phyloP scores from a whole-genome alignment of 1,140 invertebrate species.

The Choristoneura fumiferana region DNA sequence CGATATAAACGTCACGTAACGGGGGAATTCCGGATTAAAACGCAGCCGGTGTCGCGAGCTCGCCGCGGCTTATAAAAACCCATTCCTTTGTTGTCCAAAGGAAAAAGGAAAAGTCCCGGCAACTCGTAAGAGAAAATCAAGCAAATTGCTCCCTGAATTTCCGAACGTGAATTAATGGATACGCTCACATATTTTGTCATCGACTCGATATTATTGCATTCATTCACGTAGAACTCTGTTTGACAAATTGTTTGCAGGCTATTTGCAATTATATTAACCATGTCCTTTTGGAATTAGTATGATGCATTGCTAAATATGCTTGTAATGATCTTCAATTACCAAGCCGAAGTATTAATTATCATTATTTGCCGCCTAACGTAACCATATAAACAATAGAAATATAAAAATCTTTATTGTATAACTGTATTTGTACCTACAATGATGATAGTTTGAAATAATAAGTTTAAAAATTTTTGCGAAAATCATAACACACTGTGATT shows the following conservation, averaged over 20 bases:
- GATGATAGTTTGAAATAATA: no score
- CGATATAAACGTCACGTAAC: slow-evolving; percentile 53
- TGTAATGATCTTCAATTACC: background rate
- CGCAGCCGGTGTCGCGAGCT: slow-evolving; percentile 30
- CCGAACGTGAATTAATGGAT: slow-evolving; percentile 39
- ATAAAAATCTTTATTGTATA: no score
- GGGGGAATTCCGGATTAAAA: slow-evolving; percentile 49
- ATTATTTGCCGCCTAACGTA: no score
- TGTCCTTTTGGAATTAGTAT: background rate
- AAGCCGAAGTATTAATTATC: no score
- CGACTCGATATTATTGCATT: background rate
- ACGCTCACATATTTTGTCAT: slow-evolving; percentile 25
- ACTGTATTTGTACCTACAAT: no score
- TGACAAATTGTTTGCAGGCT: background rate
- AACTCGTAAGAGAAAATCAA: slow-evolving; percentile 48
- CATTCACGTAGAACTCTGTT: background rate
- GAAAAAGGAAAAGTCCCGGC: slow-evolving; percentile 31
- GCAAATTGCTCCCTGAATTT: slow-evolving; percentile 41
- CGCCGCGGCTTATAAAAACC: slow-evolving; percentile 36
- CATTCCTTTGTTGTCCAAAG: slow-evolving; percentile 44
- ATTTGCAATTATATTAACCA: background rate
- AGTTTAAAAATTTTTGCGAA: no score
- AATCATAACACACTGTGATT: no score
- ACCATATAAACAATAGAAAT: no score
- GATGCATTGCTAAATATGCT: background rate